These are phyloP conservation scores for Suricata suricatta DNA, from an alignment of 2,113 vertebrate genomes.

Conservation along the genomic window DNA sequence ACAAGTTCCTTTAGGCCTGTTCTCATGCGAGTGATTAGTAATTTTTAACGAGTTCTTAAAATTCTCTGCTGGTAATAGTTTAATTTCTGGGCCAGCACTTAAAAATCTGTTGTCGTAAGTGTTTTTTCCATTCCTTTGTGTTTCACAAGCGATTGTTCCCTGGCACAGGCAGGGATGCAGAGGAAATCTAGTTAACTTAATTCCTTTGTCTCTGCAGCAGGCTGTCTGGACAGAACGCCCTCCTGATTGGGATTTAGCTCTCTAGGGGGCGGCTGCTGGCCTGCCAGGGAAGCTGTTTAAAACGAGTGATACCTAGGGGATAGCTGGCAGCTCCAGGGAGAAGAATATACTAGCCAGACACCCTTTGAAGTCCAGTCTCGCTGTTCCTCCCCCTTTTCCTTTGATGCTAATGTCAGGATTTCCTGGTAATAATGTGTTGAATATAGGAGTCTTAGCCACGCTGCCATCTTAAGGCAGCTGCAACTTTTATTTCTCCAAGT, in stretches of 20 bases:
- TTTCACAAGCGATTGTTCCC: slow-evolving; percentile 39
- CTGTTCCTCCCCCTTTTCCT: slow-evolving; percentile 54
- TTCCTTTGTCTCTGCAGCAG: slow-evolving; percentile 51
- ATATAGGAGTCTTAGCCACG: background rate
- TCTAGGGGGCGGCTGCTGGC: background rate
- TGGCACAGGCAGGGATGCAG: background rate
- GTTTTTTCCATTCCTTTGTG: background rate
- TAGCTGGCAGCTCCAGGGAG: slow-evolving; percentile 37
- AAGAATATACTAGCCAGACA: slow-evolving; percentile 44
- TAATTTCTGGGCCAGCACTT: slow-evolving; percentile 36
- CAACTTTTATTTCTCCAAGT: background rate
- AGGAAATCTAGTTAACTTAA: background rate
- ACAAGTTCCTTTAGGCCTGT: background rate
- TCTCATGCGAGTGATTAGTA: background rate
- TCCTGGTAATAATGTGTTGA: slow-evolving; percentile 62
- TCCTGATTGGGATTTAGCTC: background rate
- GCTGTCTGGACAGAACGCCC: background rate
- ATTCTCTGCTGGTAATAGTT: background rate
- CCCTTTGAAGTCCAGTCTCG: slow-evolving; percentile 68
- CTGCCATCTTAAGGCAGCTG: background rate
- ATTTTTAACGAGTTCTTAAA: slow-evolving; percentile 10
- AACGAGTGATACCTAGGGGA: slow-evolving; percentile 41
- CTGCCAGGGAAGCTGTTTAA: slow-evolving; percentile 10
- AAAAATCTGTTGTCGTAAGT: background rate
- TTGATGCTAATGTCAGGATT: slow-evolving; percentile 80